phyloP scores from a whole-genome alignment of 2,113 vertebrate genomes.

The Hydropotes inermis region DNA sequence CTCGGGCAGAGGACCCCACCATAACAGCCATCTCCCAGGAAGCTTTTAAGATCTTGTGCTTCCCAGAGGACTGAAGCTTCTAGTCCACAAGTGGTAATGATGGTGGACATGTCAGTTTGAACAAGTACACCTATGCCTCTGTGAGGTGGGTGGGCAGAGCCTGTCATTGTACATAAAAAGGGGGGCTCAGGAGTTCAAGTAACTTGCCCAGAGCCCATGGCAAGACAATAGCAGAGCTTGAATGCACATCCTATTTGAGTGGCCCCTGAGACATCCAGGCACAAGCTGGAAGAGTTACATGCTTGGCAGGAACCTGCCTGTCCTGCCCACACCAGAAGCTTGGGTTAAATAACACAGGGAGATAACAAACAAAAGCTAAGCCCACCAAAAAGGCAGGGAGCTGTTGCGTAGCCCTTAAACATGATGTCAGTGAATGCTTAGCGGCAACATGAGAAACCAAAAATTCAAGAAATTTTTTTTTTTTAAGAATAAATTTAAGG shows the following conservation, averaged over 20 bases:
- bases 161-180: not conserved
- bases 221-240: not conserved
- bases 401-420: not conserved
- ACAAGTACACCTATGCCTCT: not conserved
- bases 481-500: not conserved
- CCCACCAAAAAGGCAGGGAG: not conserved
- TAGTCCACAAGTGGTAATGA: not conserved
- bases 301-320: not conserved
- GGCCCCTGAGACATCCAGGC: not conserved
- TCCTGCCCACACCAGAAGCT: not conserved
- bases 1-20: not conserved
- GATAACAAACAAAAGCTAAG: not conserved
- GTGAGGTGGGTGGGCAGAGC: not conserved
- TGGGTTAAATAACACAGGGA: not conserved
- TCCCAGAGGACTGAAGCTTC: not conserved
- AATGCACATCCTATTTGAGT: not conserved
- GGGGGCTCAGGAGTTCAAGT: not conserved
- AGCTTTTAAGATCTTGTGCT: not conserved
- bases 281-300: not conserved
- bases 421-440: not conserved
- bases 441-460: not conserved
- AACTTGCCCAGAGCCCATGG: not conserved
- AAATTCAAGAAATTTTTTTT: not conserved
- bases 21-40: not conserved
- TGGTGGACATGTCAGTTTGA: not conserved